Evolutionary conservation across 2,113 vertebrate genomes (phyloP).

Genomic region (Otus sunia): DNA sequence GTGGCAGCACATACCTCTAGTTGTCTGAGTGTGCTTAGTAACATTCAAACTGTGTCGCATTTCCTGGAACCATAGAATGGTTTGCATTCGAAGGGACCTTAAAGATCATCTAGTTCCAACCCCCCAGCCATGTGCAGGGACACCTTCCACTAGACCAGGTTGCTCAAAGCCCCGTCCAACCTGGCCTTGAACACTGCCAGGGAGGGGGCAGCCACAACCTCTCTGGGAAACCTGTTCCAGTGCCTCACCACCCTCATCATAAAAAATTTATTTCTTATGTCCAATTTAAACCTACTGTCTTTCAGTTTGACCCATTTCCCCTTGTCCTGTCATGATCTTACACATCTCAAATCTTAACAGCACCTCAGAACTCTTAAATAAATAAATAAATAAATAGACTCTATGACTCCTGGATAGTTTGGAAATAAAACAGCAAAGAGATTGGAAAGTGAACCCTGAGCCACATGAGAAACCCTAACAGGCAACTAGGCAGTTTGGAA

Average conservation of each 20-base stretch:
- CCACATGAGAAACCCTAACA: background rate
- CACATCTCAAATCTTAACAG: background rate
- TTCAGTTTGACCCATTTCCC: background rate
- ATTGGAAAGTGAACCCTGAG: background rate
- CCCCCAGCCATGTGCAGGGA: background rate
- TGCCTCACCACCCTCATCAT: background rate
- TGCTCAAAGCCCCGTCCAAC: background rate
- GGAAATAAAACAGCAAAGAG: background rate
- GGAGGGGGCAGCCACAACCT: background rate
- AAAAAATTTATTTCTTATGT: background rate
- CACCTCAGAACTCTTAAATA: background rate
- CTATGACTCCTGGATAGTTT: background rate
- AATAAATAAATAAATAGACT: background rate
- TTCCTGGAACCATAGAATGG: background rate
- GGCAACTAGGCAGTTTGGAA: background rate
- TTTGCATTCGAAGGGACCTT: background rate
- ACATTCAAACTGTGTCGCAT: background rate
- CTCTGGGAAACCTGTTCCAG: background rate
- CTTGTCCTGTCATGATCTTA: background rate
- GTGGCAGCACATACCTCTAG: background rate
- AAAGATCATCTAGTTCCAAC: background rate
- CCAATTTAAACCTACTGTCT: background rate
- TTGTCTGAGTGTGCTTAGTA: background rate
- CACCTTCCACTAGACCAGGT: too few species aligned
- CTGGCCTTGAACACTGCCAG: background rate